These are phyloP conservation scores for Amaurobius ferox DNA, from an alignment of 2,888 invertebrate species.

Conservation along the genomic window DNA sequence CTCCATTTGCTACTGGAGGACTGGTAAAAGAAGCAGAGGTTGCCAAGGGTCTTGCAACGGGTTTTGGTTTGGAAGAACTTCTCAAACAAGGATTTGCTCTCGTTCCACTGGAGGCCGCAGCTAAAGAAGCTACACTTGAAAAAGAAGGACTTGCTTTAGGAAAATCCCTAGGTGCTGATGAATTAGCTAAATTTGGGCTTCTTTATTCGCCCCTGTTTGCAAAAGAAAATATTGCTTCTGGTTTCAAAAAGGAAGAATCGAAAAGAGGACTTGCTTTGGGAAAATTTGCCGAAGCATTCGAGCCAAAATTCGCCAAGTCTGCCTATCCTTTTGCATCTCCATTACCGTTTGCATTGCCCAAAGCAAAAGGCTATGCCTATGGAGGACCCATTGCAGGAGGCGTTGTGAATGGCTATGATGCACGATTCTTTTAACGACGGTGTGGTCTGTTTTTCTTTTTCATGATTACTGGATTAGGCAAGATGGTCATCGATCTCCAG, in stretches of 20 bases:
- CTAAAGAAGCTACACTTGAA: not conserved
- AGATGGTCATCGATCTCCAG: too few relatives aligned
- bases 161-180: not conserved
- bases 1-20: too few relatives aligned
- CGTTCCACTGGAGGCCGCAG: not conserved
- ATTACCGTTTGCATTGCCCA: not conserved
- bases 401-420: not conserved
- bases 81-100: not conserved
- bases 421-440: not conserved
- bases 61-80: not conserved
- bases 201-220: not conserved
- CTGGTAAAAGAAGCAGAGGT: not conserved
- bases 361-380: not conserved
- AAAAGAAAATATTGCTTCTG: not conserved
- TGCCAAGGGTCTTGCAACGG: not conserved
- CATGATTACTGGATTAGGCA: too few relatives aligned
- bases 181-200: not conserved
- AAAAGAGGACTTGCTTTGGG: not conserved
- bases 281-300: not conserved
- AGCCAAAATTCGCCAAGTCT: too few relatives aligned
- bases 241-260: not conserved
- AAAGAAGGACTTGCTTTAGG: not conserved
- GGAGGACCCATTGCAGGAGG: not conserved
- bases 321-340: not conserved
- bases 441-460: too few relatives aligned